Conservation (phyloP, 2,113 vertebrate genomes). For the Triplophysa tibetana region DNA sequence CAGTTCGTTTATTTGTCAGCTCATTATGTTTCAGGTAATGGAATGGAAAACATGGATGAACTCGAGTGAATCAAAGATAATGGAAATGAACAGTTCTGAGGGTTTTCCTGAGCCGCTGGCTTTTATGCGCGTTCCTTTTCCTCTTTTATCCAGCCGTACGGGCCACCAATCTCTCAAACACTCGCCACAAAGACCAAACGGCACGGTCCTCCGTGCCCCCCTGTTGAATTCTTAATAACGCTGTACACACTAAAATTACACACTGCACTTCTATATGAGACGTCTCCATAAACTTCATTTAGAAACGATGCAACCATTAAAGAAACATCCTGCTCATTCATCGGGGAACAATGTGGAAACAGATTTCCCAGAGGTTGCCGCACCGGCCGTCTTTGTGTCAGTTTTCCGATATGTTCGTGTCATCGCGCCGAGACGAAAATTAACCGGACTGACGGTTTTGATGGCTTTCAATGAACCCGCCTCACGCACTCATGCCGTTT, state of each 20-base stretch:
- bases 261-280: neutral
- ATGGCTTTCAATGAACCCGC: conserved; percentile 6
- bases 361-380: conserved; percentile 28
- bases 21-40: conserved; percentile 26
- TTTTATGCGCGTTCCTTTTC: conserved; percentile 57
- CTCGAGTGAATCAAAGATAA: conserved; percentile 64
- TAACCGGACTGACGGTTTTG: conserved; percentile 25
- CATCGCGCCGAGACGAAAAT: neutral
- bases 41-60: conserved; percentile 40
- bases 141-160: conserved; percentile 51
- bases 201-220: neutral
- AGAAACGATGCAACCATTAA: conserved; percentile 20
- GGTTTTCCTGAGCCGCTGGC: conserved; percentile 54
- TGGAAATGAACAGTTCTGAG: conserved; percentile 53
- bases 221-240: conserved; percentile 20
- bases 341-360: conserved; percentile 5
- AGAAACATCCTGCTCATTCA: conserved; percentile 1
- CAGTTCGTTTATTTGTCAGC: neutral
- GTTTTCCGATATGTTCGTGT: conserved; percentile 3
- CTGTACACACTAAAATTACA: conserved; percentile 14
- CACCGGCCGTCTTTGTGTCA: conserved; percentile 25
- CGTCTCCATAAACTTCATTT: conserved; percentile 27
- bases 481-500: conserved; percentile 8
- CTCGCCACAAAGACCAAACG: neutral
- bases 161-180: conserved; percentile 51